Base-by-base conservation (phyloP, 35 echinoderm and acorn worm species). In the Amphiura filiformis region DNA sequence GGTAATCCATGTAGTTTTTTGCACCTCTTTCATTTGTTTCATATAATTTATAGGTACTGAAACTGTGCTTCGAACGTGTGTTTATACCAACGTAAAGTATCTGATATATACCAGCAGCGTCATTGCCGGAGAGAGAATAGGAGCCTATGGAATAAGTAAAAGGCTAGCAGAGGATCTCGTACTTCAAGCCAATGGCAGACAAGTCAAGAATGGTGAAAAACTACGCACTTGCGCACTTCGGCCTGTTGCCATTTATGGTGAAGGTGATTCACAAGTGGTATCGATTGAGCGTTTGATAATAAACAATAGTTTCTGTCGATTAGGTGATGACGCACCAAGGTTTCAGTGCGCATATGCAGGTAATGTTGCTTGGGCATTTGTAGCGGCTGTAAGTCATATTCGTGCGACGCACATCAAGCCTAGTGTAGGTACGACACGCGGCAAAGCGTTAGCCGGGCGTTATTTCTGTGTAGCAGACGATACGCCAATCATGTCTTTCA, bases 281-380 rank as follows among this genome's bases (percentile, higher is more conserved):
- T n/a, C n/a, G n/a, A n/a, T n/a, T n/a, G n/a, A n/a, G n/a, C n/a
- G n/a, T n/a, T n/a, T n/a, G n/a, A n/a, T n/a, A n/a, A n/a, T n/a
- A 47, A 47, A 17, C 4, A 70, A 70, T 30, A 70, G 7, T 13
- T 70, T 70, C 61, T 13, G 4, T 23, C 75, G 76, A 23, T 22
- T 87, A 37, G 85, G 85, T 5, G 57, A 41, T 36, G 76, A 87
- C 3, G 32, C 38, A 4, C 76, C 85, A 18, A 36, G 85, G n/a
- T 87, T 77, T 49, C 87, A 89, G 52, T 41, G 56, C 18, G 42
- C 87, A 28, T 89, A 82, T 34, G 87, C 79, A 12, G 87, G 87
- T 7, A 89, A 89, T 49, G 38, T 89, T 23, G 87, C 87, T 57
- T 89, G 80, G 78, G 78, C 39, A 33, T 77, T 80, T 35, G 30